Evolutionary conservation across 2,888 invertebrate species (phyloP).

Genomic region (Eupithecia vulgata): DNA sequence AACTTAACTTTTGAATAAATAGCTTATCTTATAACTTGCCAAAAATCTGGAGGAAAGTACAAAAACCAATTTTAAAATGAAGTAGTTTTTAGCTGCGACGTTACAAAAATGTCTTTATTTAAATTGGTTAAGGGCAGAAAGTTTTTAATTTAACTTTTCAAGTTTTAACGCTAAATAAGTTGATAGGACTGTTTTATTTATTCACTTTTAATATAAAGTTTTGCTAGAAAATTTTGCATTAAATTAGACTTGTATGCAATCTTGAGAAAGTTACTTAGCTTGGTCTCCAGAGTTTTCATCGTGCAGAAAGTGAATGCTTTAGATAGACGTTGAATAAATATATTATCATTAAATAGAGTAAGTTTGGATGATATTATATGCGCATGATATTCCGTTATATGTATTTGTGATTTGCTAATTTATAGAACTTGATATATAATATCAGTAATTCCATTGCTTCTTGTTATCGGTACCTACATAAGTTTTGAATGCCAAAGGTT

Average conservation of each 20-base stretch:
- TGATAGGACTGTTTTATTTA: conserved; percentile 32
- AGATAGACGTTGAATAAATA: background rate
- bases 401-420: background rate
- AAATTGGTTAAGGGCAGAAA: conserved; percentile 50
- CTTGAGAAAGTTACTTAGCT: conserved; percentile 25
- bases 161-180: conserved; percentile 43
- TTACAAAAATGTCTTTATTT: conserved; percentile 47
- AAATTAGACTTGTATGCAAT: conserved; percentile 27
- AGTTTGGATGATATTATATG: background rate
- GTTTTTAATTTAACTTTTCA: conserved; percentile 52
- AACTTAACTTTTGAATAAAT: too few relatives aligned
- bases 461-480: background rate
- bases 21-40: too few relatives aligned
- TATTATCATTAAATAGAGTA: background rate
- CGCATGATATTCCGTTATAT: background rate
- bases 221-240: conserved; percentile 28
- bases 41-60: background rate
- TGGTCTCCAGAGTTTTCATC: conserved; percentile 19
- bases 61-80: conserved; percentile 23
- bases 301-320: conserved; percentile 7
- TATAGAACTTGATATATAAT: background rate
- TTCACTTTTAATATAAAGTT: conserved; percentile 31
- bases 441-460: background rate
- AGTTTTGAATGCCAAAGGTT: background rate
- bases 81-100: conserved; percentile 43